A percentile compares a stretch with the other conserved stretches of the same genome.
These are phyloP conservation scores for Philhelius pedissequus DNA, from an alignment of 2,888 invertebrate species.

Conservation along the genomic window DNA sequence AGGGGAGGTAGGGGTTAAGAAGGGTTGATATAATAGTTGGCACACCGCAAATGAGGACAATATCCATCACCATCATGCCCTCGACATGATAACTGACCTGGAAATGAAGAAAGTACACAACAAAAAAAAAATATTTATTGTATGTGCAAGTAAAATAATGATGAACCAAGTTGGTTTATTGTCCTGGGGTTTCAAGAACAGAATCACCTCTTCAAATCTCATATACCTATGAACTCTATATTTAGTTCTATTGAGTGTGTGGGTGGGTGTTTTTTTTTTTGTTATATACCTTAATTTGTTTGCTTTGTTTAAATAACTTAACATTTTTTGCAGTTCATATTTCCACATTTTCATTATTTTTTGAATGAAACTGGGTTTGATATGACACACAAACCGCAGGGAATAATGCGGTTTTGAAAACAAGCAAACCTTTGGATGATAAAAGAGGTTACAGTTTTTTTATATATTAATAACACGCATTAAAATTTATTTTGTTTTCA, in stretches of 20 bases:
- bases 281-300: not conserved
- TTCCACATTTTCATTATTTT: no score
- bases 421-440: no score
- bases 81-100: conserved; percentile 58
- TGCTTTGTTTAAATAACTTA: no score
- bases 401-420: no score
- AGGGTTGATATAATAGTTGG: conserved; percentile 40
- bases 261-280: not conserved
- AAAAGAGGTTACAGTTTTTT: no score
- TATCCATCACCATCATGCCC: conserved; percentile 60
- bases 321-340: no score
- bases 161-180: conserved; percentile 52
- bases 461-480: no score
- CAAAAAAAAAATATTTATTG: not conserved
- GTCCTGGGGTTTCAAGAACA: conserved; percentile 56
- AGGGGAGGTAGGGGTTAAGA: not conserved
- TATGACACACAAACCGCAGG: no score
- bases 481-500: no score
- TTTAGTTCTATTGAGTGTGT: not conserved
- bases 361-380: no score
- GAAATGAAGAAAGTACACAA: conserved; percentile 46
- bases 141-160: not conserved
- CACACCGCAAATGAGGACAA: conserved; percentile 46
- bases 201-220: conserved; percentile 18
- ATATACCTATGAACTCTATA: conserved; percentile 9